These are phyloP conservation scores for Hydrozoanthus tunicans DNA, from an alignment of 64 coral and sea anemone genomes.

Conservation along the genomic window DNA sequence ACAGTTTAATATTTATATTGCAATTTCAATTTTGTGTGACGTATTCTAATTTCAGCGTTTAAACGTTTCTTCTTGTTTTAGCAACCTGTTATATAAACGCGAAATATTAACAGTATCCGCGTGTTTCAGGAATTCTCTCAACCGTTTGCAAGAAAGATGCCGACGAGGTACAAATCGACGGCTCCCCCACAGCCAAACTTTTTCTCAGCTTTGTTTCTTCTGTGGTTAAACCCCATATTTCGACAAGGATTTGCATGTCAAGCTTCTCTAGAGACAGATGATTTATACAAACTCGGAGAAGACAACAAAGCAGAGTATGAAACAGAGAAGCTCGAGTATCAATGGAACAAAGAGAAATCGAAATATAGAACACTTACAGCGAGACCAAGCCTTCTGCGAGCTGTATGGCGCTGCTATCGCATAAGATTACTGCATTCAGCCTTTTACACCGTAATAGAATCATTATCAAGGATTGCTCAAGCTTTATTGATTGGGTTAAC, in stretches of 20 bases:
- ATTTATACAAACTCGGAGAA: neutral
- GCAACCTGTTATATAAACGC: neutral
- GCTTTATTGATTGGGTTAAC: constrained; percentile 20
- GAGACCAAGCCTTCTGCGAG: neutral
- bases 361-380: neutral
- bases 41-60: neutral
- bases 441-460: constrained; percentile 24
- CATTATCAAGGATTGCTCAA: constrained; percentile 7
- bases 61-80: neutral
- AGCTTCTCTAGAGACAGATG: neutral
- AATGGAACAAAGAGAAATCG: constrained; percentile 10
- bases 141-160: constrained; percentile 9
- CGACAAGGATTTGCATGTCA: constrained; percentile 13
- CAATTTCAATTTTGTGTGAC: neutral
- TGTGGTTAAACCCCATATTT: constrained; percentile 27
- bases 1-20: neutral
- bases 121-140: neutral
- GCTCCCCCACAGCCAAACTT: neutral
- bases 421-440: constrained; percentile 2
- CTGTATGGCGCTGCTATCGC: constrained; percentile 20
- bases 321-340: constrained; percentile 8
- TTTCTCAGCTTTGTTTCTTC: constrained; percentile 3
- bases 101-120: no score
- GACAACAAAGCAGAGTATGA: neutral
- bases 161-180: neutral